These are phyloP conservation scores for Caenorhabditis latens DNA, from an alignment of 1,140 invertebrate genomes.

Conservation along the genomic window DNA sequence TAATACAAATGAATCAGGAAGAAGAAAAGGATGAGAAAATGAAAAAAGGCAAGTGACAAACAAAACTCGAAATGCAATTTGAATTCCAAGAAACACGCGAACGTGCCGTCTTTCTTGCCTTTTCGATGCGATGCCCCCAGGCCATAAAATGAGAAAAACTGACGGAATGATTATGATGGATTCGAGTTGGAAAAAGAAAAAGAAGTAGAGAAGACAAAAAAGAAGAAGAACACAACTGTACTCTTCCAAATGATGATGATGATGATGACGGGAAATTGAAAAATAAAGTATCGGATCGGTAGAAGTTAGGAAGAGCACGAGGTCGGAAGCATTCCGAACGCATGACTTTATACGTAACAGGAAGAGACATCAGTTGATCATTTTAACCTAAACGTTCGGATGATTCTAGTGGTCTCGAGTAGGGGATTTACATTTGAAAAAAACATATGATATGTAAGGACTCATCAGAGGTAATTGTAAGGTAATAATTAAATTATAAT, in stretches of 20 bases:
- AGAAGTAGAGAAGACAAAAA: neutral
- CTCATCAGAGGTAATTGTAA: no score
- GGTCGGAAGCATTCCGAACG: neutral
- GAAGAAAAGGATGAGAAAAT: neutral
- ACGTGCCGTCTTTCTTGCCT: constrained; percentile 20
- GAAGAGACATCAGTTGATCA: neutral
- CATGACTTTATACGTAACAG: neutral
- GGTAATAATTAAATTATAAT: no score
- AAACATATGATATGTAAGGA: no score
- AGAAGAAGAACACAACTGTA: neutral
- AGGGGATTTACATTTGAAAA: no score
- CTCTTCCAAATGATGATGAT: neutral
- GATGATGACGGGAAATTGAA: neutral
- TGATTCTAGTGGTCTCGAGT: no score
- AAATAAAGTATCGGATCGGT: neutral
- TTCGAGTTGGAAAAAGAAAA: neutral
- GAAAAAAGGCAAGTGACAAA: neutral
- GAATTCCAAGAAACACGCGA: constrained; percentile 1
- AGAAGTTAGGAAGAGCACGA: neutral
- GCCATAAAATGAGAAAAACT: constrained; percentile 42
- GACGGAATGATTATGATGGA: constrained; percentile 44
- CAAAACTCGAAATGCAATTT: constrained; percentile 17
- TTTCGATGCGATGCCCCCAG: constrained; percentile 8
- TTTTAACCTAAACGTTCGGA: no score
- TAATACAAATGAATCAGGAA: neutral